Evolutionary conservation across 2,888 invertebrate species (phyloP), one percentile per base, ranked within the genome.

Genomic region (Ischnura elegans): DNA sequence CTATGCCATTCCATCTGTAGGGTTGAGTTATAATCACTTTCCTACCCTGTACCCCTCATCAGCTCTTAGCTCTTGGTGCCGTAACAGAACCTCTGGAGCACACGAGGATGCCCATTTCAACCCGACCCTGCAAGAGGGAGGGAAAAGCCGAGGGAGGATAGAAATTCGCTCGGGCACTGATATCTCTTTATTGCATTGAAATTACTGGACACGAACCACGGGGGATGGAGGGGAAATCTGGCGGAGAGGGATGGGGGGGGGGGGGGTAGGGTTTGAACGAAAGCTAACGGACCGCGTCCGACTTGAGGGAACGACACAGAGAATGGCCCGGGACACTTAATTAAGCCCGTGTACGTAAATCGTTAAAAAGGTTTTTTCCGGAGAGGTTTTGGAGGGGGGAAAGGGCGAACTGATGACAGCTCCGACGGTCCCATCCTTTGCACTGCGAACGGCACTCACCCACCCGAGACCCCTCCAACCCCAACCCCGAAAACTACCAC

Each of bases 311-410:
- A n/a, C 76, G 29, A 36, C 76, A 36, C 29, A n/a, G 76, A 76
- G 29, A 76, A 76, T 36, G 29, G 36, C 13, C 29, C 25, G 36
- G 76, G 76, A 76, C 76, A 76, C 76, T 76, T 76, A 76, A 76
- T 76, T 76, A 76, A 76, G 76, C 76, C 76, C 76, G 76, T 76
- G 76, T 76, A 76, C 76, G 76, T 76, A 76, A 76, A 76, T 76
- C 76, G 76, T 76, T 36, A 76, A 36, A 76, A 76, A 76, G 76
- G 76, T 76, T 76, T n/a, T 61, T 76, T 36, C 36, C 29, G 76
- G 61, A n/a, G 51, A 10, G 51, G 51, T 2, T 5, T 5, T 13
- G 51, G 13, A 5, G 51, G 51, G 51, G 51, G 51, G 2, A 2
- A n/a, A 21, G 76, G 76, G 66, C 76, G 29, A 29, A 76, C 36